Evolutionary conservation across 2,888 invertebrate genomes (phyloP).

Genomic region (Biston stratarius): DNA sequence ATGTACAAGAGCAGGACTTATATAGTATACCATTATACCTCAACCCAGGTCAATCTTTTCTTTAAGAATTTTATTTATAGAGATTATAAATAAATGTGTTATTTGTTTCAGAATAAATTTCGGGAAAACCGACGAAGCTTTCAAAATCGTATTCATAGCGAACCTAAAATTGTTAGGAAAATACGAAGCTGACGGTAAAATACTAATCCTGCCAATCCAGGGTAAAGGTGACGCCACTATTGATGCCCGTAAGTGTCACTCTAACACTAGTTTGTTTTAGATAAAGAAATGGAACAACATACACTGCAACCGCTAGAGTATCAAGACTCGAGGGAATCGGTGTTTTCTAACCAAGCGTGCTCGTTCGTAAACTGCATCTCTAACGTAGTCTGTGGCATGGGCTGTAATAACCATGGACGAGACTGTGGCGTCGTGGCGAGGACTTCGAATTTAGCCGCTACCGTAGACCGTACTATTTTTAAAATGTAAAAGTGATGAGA

Average conservation of each 20-base stretch:
- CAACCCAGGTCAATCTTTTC: too few relatives aligned
- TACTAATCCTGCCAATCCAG: slow-evolving; percentile 81
- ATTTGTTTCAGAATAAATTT: slow-evolving; percentile 65
- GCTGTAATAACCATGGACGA: too few relatives aligned
- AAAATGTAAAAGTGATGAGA: too few relatives aligned
- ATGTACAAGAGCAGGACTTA: too few relatives aligned
- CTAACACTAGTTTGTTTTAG: not conserved
- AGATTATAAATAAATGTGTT: not conserved
- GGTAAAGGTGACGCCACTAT: slow-evolving; percentile 80
- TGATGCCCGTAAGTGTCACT: slow-evolving; percentile 71
- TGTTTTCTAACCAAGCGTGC: too few relatives aligned
- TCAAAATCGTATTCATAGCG: slow-evolving; percentile 65
- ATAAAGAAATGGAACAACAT: not conserved
- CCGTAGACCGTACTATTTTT: too few relatives aligned
- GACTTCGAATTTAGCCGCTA: too few relatives aligned
- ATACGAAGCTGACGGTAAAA: slow-evolving; percentile 79
- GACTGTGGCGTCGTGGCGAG: too few relatives aligned
- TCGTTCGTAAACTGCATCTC: too few relatives aligned
- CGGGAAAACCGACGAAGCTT: slow-evolving; percentile 60
- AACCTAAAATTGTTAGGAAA: slow-evolving; percentile 75
- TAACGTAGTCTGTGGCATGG: too few relatives aligned
- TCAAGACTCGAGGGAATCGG: too few relatives aligned
- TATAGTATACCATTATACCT: too few relatives aligned
- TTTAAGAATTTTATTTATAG: not conserved
- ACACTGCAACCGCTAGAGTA: not conserved